Percentiles rank a stretch among this genome's conserved stretches.
Evolutionary conservation across 2,888 invertebrate species (phyloP).

Genomic region (Horisme vitalbata): DNA sequence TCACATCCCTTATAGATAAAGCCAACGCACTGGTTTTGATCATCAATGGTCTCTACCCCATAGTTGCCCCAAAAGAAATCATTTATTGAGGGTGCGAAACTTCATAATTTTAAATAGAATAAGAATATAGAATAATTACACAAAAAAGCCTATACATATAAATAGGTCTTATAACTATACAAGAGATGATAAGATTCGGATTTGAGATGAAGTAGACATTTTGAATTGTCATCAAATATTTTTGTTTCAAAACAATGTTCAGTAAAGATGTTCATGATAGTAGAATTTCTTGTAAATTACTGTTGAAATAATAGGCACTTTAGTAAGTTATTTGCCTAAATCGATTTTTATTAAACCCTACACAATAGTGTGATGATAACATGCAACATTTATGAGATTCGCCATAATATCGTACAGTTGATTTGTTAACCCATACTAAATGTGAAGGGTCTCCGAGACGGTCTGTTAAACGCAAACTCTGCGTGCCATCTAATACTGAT

Average conservation of each 20-base stretch:
- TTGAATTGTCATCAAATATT: constrained; percentile 6
- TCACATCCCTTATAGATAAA: background rate
- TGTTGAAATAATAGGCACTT: constrained; percentile 13
- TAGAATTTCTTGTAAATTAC: background rate
- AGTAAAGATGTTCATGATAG: background rate
- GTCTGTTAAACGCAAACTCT: too few species aligned
- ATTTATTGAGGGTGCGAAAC: constrained; percentile 31
- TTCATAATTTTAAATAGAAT: constrained; percentile 31
- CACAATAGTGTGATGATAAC: background rate
- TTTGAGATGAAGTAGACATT: constrained; percentile 31
- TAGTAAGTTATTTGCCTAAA: constrained; percentile 8
- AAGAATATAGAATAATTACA: constrained; percentile 29
- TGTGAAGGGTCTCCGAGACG: too few species aligned
- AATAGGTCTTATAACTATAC: constrained; percentile 35
- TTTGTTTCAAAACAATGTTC: constrained; percentile 5
- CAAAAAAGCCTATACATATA: constrained; percentile 35
- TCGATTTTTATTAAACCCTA: too few species aligned
- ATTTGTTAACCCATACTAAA: too few species aligned
- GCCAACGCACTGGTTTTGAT: constrained; percentile 4
- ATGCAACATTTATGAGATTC: background rate
- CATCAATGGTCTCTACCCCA: constrained; percentile 14
- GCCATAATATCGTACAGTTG: background rate
- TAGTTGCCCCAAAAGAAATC: constrained; percentile 16
- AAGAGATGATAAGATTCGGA: constrained; percentile 33
- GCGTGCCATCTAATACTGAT: too few species aligned